Evolutionary conservation across 2,113 vertebrate species (phyloP), one percentile per base, ranked within the genome.

Genomic region (Hippopotamus amphibius): DNA sequence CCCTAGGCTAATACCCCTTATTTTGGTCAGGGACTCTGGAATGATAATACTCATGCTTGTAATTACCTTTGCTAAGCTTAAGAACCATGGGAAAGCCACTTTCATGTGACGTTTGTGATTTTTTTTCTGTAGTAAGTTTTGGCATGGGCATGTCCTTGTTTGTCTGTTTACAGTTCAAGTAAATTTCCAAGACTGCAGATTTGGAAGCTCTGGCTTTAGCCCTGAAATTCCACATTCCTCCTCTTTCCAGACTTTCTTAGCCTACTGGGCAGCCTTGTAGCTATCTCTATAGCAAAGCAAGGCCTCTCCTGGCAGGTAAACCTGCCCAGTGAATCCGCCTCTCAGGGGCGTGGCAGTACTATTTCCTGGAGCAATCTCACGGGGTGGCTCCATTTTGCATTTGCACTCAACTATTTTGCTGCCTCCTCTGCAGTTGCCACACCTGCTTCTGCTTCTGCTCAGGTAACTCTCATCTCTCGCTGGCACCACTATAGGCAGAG

Each of bases 361-460:
- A 95, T 95, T 97, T 97, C 97, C 98, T 97, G 97, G 96, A 98
- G 96, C 97, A 94, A 95, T 97, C 79, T 95, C 83, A 55, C 88
- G 81, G 98, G 97, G 96, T 96, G 97, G 89, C 24, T 97, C 97
- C 79, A 89, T 69, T 97, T 98, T 96, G 69, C 82, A 37, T 97
- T 96, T 76, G 68, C 41, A 30, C 71, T 97, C 96, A 97, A 97
- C 91, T 97, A 91, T 65, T 97, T 94, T 90, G 92, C 79, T 97
- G 46, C 66, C 46, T 97, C 68, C 57, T 80, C 61, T 86, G 53
- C n/a, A 93, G 86, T 83, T 95, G 93, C 96, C 96, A 96, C 96
- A 97, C 91, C 84, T 94, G 97, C 84, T 96, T 61, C 83, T 88
- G 95, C 93, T 76, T 79, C 77, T 71, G 72, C 96, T 89, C 92